Conservation (phyloP, 1,140 invertebrate species). For the Drosophila kanapiae region DNA sequence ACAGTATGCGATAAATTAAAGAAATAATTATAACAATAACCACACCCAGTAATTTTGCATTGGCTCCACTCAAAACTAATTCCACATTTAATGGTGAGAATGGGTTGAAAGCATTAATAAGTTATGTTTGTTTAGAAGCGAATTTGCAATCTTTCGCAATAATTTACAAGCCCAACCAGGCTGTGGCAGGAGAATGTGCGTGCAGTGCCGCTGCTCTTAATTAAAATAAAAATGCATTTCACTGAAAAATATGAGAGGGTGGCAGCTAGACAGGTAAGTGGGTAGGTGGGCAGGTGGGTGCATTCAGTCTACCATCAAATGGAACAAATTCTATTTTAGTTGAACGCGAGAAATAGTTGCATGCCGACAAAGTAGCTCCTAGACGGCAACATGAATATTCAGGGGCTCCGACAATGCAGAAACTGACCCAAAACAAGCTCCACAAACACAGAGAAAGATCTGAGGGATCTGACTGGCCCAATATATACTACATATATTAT, state of each 20-base stretch:
- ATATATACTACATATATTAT: slow-evolving; percentile 1
- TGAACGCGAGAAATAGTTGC: slow-evolving; percentile 72
- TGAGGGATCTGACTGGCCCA: not conserved
- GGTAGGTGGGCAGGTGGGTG: not conserved
- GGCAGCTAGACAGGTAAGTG: slow-evolving; percentile 3
- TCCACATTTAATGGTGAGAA: slow-evolving; percentile 45
- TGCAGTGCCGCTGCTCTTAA: slow-evolving; percentile 42
- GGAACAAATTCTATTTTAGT: slow-evolving; percentile 65
- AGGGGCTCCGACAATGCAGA: slow-evolving; percentile 14
- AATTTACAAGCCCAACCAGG: slow-evolving; percentile 64
- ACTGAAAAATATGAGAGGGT: slow-evolving; percentile 37
- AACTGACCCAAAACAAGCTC: slow-evolving; percentile 35
- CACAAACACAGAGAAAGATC: not conserved
- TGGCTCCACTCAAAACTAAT: slow-evolving; percentile 7
- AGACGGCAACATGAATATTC: slow-evolving; percentile 62
- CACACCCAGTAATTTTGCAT: slow-evolving; percentile 24
- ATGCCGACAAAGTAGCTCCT: slow-evolving; percentile 51
- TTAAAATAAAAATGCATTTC: slow-evolving; percentile 46
- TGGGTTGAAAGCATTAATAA: slow-evolving; percentile 30
- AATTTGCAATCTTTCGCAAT: slow-evolving; percentile 59
- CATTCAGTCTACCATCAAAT: slow-evolving; percentile 26
- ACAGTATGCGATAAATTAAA: slow-evolving; percentile 14
- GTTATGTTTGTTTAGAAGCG: slow-evolving; percentile 31
- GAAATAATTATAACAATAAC: slow-evolving; percentile 23
- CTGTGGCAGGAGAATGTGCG: slow-evolving; percentile 53